A percentile compares a stretch with the other conserved stretches of the same genome.
phyloP scores from a whole-genome alignment of 2,113 vertebrate genomes.

The Larimichthys polyactis region DNA sequence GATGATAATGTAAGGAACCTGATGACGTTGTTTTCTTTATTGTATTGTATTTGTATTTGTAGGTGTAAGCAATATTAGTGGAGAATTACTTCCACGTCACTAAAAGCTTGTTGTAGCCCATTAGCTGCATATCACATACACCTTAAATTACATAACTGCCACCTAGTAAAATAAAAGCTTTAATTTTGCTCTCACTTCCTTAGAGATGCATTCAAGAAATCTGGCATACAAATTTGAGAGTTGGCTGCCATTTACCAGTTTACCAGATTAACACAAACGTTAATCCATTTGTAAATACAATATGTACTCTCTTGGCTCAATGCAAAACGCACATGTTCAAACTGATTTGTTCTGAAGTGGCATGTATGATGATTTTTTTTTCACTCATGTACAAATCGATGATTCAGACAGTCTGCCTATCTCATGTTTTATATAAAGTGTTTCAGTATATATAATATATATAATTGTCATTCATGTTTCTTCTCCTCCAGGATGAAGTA shows the following conservation, averaged over 20 bases:
- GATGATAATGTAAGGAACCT: background rate
- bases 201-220: background rate
- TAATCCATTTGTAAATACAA: background rate
- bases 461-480: background rate
- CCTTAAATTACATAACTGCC: background rate
- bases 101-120: background rate
- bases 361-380: no score
- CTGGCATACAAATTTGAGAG: background rate
- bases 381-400: no score
- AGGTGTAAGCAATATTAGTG: background rate
- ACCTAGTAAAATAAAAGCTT: background rate
- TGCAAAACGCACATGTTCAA: no score
- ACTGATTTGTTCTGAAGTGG: no score
- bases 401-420: no score
- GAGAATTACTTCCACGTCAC: background rate
- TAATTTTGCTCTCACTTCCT: background rate
- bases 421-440: no score
- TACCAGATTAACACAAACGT: background rate
- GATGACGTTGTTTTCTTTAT: no score
- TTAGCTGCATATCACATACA: background rate
- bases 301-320: no score
- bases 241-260: background rate
- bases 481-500: rapidly evolving
- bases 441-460: background rate
- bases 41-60: no score